Percentiles rank a stretch among this genome's conserved stretches.
These are phyloP conservation scores for Achroia grisella DNA, from an alignment of 1,140 invertebrate species.

Conservation along the genomic window DNA sequence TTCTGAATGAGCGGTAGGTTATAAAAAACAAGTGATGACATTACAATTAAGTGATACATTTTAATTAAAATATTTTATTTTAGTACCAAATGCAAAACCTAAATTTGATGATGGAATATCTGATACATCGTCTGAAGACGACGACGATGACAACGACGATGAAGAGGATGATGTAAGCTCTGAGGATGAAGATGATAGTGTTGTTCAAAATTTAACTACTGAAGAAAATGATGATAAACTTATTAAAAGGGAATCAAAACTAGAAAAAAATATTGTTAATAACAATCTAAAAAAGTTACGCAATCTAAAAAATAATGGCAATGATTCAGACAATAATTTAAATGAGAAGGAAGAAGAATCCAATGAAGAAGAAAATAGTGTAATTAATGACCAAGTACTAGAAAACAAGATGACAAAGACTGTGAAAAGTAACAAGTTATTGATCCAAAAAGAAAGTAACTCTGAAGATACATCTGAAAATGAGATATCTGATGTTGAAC, in stretches of 20 bases:
- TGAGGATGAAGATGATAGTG: conserved; percentile 20
- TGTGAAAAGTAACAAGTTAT: too few species aligned
- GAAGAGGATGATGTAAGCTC: conserved; percentile 30
- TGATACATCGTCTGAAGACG: conserved; percentile 43
- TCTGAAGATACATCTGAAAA: too few species aligned
- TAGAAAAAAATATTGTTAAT: conserved; percentile 9
- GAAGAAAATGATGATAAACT: conserved; percentile 27
- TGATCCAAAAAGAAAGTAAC: too few species aligned
- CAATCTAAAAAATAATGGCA: background rate
- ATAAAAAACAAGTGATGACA: too few species aligned
- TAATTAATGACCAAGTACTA: too few species aligned
- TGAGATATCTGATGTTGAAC: too few species aligned
- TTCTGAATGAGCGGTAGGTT: too few species aligned
- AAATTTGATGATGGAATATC: conserved; percentile 59
- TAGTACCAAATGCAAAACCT: conserved; percentile 55
- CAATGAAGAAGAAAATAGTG: conserved; percentile 11
- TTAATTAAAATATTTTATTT: conserved; percentile 14
- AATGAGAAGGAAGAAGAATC: conserved; percentile 64
- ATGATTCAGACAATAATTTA: conserved; percentile 45
- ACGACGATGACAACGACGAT: conserved; percentile 27
- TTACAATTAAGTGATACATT: too few species aligned
- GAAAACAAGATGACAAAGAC: too few species aligned
- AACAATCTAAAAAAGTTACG: too few species aligned
- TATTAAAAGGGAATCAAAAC: conserved; percentile 16
- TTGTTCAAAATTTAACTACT: conserved; percentile 28